phyloP scores from a whole-genome alignment of 2,888 invertebrate species.

The Sisyra nigra region DNA sequence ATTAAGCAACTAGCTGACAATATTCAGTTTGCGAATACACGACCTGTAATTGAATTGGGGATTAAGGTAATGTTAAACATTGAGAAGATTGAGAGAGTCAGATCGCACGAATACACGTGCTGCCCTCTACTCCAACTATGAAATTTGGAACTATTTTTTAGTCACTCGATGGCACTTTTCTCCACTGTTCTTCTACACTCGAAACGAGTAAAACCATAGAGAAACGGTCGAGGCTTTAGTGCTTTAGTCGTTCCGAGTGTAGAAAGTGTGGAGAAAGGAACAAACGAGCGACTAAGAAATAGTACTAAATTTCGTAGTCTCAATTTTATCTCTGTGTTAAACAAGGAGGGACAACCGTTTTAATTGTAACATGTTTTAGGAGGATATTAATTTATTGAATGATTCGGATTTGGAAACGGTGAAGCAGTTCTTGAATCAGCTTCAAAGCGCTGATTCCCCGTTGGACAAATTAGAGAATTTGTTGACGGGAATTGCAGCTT shows the following conservation, averaged over 20 bases:
- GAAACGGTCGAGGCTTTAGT: no score
- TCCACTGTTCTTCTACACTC: no score
- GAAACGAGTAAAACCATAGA: no score
- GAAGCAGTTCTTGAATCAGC: conserved; percentile 57
- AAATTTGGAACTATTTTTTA: no score
- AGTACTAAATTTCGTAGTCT: background rate
- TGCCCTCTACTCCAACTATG: no score
- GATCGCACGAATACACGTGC: no score
- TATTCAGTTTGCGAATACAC: conserved; percentile 49
- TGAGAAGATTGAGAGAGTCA: no score
- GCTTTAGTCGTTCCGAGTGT: no score
- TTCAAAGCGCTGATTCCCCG: conserved; percentile 86
- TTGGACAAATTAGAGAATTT: conserved; percentile 85
- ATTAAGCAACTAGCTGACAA: conserved; percentile 56
- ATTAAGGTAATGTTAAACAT: conserved; percentile 39
- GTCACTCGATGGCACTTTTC: background rate
- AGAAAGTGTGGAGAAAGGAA: no score
- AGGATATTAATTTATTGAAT: conserved; percentile 61
- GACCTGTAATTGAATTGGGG: conserved; percentile 50
- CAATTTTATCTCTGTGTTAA: background rate
- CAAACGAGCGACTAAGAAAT: no score
- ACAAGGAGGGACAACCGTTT: background rate
- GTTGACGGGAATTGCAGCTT: conserved; percentile 72
- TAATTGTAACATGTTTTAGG: conserved; percentile 24
- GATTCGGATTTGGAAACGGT: conserved; percentile 59